A percentile compares a stretch with the other conserved stretches of the same genome.
Evolutionary conservation across 2,113 vertebrate species (phyloP).

Genomic region (Trinectes maculatus): DNA sequence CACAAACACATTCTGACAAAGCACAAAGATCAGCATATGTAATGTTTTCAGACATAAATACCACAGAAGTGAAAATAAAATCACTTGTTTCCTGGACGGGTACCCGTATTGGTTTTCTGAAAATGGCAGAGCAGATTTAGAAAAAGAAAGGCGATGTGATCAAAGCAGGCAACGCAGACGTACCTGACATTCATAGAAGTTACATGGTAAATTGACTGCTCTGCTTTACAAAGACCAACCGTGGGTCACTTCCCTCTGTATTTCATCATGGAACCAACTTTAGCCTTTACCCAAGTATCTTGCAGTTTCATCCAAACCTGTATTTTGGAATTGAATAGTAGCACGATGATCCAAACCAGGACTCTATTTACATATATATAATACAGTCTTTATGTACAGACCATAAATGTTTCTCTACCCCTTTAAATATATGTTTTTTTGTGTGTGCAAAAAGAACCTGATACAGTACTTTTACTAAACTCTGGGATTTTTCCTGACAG

Average conservation of each 20-base stretch:
- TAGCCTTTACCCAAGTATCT: neutral
- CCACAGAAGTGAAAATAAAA: slow-evolving; percentile 29
- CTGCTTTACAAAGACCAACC: slow-evolving; percentile 16
- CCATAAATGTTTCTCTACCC: slow-evolving; percentile 5
- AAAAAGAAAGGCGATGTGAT: slow-evolving; percentile 25
- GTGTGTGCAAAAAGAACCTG: neutral
- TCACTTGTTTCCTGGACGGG: slow-evolving; percentile 18
- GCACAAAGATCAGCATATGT: slow-evolving; percentile 36
- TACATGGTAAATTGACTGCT: slow-evolving; percentile 3
- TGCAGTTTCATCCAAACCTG: slow-evolving; percentile 6
- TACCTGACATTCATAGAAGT: slow-evolving; percentile 32
- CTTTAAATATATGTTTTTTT: slow-evolving; percentile 18
- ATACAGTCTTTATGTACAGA: slow-evolving; percentile 23
- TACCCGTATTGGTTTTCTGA: slow-evolving; percentile 9
- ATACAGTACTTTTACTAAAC: neutral
- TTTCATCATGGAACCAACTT: slow-evolving; percentile 42
- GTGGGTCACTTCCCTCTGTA: slow-evolving; percentile 4
- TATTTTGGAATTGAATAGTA: slow-evolving; percentile 21
- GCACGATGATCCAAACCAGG: slow-evolving; percentile 5
- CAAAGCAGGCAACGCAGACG: slow-evolving; percentile 28
- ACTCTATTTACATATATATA: slow-evolving; percentile 12
- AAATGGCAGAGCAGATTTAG: slow-evolving; percentile 9
- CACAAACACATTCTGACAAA: slow-evolving; percentile 48
- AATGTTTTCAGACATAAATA: slow-evolving; percentile 23
- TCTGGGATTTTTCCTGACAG: slow-evolving; percentile 4